Percentiles rank a stretch among this genome's conserved stretches.
These are phyloP conservation scores for Cnemophilus loriae DNA, from an alignment of 2,113 vertebrate genomes.

Conservation along the genomic window DNA sequence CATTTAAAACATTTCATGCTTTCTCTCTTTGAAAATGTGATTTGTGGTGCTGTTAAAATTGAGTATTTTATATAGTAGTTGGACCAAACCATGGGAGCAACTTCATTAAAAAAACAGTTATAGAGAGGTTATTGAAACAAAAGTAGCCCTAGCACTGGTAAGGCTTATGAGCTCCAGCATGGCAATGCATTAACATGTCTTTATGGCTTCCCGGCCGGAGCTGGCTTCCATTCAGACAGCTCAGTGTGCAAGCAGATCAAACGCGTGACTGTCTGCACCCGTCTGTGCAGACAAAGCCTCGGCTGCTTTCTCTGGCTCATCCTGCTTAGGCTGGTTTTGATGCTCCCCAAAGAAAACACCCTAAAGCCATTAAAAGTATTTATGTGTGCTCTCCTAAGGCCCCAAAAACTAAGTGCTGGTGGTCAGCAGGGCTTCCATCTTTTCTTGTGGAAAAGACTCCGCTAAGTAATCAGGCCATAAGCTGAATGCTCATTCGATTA, in stretches of 20 bases:
- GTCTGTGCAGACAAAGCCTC: not conserved
- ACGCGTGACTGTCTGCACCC: slow-evolving; percentile 1
- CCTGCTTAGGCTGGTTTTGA: slow-evolving; percentile 25
- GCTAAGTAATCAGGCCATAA: not conserved
- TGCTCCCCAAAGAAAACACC: slow-evolving; percentile 24
- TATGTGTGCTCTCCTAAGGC: not conserved
- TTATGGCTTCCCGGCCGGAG: slow-evolving; percentile 47
- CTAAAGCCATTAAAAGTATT: slow-evolving; percentile 30
- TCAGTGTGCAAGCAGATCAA: slow-evolving; percentile 48
- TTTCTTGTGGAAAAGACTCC: not conserved
- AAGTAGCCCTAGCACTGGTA: slow-evolving; percentile 2
- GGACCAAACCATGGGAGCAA: slow-evolving; percentile 21
- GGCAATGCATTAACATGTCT: slow-evolving; percentile 24
- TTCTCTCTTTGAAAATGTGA: not conserved
- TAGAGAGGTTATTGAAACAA: slow-evolving; percentile 40
- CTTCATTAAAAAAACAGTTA: slow-evolving; percentile 29
- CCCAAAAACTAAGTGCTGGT: slow-evolving; percentile 2
- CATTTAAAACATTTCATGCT: not conserved
- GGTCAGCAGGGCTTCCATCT: not conserved
- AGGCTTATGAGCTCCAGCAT: slow-evolving; percentile 22
- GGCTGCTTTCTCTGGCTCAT: slow-evolving; percentile 34
- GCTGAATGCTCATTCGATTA: not conserved
- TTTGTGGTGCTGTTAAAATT: not conserved
- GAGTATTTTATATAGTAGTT: not conserved
- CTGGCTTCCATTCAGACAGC: slow-evolving; percentile 43